Base-by-base conservation (phyloP, 2,113 vertebrate genomes). In the Dicentrarchus labrax region DNA sequence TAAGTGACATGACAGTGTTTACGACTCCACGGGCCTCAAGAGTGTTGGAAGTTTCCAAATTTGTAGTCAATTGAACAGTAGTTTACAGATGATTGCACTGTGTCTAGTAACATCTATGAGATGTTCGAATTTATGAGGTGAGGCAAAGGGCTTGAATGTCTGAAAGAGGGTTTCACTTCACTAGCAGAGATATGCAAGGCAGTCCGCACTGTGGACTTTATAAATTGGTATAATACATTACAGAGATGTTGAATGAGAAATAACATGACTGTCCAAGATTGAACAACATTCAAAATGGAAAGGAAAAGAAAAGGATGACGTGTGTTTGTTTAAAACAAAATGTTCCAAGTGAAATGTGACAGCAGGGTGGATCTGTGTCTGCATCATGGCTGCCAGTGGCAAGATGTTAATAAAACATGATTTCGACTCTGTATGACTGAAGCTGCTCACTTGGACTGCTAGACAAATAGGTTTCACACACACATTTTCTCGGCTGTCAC, bases 331-430 rank as follows among this genome's bases (percentile, higher is more conserved):
- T 86, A 90, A 85, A 68, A 80, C 45, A 84, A 84, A 80, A 83
- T 12, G 82, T 8, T 83, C 77, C 92, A 93, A 94, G 95, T 93
- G 81, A 86, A 93, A 68, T 80, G 92, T 90, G 94, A 94, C 94
- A 91, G 86, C 21, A 88, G 6, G 90, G 94, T 91, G 92, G 94
- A 94, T 83, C 90, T 92, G 64, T 73, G 22, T 24, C 80, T 93
- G 93, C 93, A 90, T 86, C 8, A 61, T 90, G 91, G 93, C 94
- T 80, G 87, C 68, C 92, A 89, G 88, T 90, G 92, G 90, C 91
- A 92, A 92, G 89, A 78, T 38, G 64, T 94, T 94, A 91, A 95
- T 92, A 92, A 95, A 96, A 94, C 94, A 94, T 72, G 16, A 78
- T 74, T 89, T 94, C 92, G 95, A 92, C 95, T 86, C 76, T 67